Evolutionary conservation across 2,797 vertebrate genomes (phyloP).

Genomic region (Diplodus sargus): DNA sequence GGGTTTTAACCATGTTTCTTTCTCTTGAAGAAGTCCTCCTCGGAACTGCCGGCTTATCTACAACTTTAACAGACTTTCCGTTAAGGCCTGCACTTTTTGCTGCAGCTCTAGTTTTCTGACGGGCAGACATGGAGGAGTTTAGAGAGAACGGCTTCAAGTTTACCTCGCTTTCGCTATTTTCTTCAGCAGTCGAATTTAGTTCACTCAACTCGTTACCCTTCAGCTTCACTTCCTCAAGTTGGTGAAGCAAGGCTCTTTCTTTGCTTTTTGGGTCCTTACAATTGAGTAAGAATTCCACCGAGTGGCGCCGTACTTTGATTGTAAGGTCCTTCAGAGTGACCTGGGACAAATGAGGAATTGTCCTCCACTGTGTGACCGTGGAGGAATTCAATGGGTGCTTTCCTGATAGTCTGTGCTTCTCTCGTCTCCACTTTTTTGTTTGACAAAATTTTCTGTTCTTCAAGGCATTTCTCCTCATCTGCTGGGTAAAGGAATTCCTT

Average conservation of each 20-base stretch:
- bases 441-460: constrained; percentile 80
- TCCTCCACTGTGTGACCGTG: constrained; percentile 37
- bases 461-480: constrained; percentile 85
- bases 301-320: constrained; percentile 82
- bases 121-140: constrained; percentile 50
- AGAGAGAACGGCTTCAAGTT: constrained; percentile 76
- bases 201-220: constrained; percentile 35
- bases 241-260: constrained; percentile 76
- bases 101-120: constrained; percentile 41
- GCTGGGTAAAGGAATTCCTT: constrained; percentile 85
- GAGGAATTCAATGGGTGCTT: constrained; percentile 56
- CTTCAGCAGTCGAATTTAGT: constrained; percentile 30
- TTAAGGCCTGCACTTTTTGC: constrained; percentile 37
- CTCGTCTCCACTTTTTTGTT: constrained; percentile 80
- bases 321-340: constrained; percentile 76
- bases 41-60: constrained; percentile 48
- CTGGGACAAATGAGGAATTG: constrained; percentile 64
- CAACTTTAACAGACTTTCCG: constrained; percentile 58
- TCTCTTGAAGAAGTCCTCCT: constrained; percentile 72
- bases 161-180: constrained; percentile 47
- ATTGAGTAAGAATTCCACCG: constrained; percentile 79
- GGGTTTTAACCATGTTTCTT: constrained; percentile 50
- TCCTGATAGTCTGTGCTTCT: constrained; percentile 74
- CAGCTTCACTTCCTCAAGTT: constrained; percentile 73
- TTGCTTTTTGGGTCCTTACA: constrained; percentile 83